These are phyloP conservation scores for Drosophila neonasuta DNA, from an alignment of 2,888 invertebrate species.

Conservation along the genomic window DNA sequence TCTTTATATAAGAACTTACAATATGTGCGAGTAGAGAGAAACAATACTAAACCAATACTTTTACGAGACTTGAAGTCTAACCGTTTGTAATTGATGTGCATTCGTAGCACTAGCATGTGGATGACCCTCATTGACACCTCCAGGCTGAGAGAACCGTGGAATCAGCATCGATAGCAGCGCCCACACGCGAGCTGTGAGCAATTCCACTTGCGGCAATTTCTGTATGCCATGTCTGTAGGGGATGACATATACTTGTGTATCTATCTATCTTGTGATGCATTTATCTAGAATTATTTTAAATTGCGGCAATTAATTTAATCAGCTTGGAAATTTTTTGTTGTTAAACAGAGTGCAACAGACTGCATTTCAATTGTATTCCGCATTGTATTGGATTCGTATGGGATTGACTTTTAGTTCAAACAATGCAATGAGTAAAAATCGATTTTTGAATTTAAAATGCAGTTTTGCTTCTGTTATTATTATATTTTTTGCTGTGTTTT, in stretches of 20 bases:
- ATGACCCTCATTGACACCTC: conserved; percentile 66
- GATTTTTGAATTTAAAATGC: conserved; percentile 42
- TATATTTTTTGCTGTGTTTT: conserved; percentile 18
- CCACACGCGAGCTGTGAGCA: conserved; percentile 58
- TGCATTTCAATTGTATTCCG: conserved; percentile 56
- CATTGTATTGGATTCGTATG: conserved; percentile 41
- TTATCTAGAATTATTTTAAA: conserved; percentile 46
- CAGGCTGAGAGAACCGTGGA: conserved; percentile 14
- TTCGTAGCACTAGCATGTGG: conserved; percentile 31
- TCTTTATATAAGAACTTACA: conserved; percentile 8
- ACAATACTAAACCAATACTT: conserved; percentile 14
- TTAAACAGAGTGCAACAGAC: conserved; percentile 37
- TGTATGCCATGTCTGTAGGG: neutral
- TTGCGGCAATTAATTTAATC: conserved; percentile 69
- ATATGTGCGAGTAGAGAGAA: neutral
- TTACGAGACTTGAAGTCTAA: conserved; percentile 12
- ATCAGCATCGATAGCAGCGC: conserved; percentile 46
- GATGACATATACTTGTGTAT: conserved; percentile 9
- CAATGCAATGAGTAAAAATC: conserved; percentile 27
- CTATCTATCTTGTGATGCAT: conserved; percentile 4
- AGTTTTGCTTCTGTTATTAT: neutral
- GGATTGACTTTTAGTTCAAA: conserved; percentile 43
- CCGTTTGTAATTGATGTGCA: conserved; percentile 57
- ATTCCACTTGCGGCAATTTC: conserved; percentile 31
- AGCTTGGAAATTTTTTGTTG: conserved; percentile 25